Conservation (phyloP, 2,888 invertebrate genomes). For the Sclerodermus sp. region DNA sequence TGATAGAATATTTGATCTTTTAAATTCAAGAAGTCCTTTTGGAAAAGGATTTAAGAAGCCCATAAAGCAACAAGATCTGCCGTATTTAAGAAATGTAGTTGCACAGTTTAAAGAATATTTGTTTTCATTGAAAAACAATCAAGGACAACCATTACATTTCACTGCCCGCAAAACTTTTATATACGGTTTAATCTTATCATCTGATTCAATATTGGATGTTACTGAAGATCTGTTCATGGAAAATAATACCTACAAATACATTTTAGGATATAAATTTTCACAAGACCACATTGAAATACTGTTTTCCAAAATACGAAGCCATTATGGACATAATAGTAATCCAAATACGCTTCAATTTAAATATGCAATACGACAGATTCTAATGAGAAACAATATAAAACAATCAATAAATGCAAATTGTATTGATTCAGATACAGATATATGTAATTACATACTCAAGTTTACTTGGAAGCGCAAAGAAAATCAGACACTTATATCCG, state of each 20-base stretch:
- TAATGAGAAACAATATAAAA: not conserved
- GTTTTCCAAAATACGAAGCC: not conserved
- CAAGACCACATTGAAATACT: not conserved
- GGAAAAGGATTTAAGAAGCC: not conserved
- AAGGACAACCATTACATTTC: not conserved
- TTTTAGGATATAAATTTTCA: not conserved
- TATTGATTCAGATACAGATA: not conserved
- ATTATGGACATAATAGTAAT: not conserved
- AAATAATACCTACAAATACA: not conserved
- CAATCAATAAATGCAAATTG: not conserved
- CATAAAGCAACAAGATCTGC: not conserved
- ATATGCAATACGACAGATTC: not conserved
- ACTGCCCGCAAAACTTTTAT: not conserved
- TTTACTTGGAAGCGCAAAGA: too few species aligned
- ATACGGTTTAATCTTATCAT: not conserved
- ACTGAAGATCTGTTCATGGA: not conserved
- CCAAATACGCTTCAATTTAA: not conserved
- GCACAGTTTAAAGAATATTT: not conserved
- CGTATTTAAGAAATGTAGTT: not conserved
- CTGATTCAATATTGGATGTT: not conserved
- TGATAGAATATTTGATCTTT: conserved; percentile 26
- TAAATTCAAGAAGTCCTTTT: conserved; percentile 24
- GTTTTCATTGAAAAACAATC: not conserved
- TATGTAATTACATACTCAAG: too few species aligned
- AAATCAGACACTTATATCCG: too few species aligned